Conservation (phyloP, 2,888 invertebrate genomes). For the Mongoloraphidia duomilia region DNA sequence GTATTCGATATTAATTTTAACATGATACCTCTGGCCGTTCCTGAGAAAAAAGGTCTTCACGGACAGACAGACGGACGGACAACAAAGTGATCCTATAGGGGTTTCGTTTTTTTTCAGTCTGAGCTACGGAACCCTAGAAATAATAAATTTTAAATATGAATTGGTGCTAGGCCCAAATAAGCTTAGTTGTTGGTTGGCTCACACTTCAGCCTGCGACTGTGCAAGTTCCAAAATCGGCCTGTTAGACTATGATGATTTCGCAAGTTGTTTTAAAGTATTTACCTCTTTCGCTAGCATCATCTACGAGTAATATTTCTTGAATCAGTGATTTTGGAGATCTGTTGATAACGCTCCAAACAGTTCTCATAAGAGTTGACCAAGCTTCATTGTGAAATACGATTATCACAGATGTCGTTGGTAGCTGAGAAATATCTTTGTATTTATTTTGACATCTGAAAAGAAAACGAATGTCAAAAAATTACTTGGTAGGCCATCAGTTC, state of each 20-base stretch:
- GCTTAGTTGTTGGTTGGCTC: no score
- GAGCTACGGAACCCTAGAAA: no score
- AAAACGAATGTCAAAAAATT: conserved; percentile 5
- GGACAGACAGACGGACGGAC: no score
- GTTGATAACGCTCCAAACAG: conserved; percentile 94
- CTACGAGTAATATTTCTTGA: conserved; percentile 91
- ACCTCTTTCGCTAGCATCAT: conserved; percentile 94
- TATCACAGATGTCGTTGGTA: conserved; percentile 91
- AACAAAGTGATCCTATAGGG: no score
- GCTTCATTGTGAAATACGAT: conserved; percentile 99
- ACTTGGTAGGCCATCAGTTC: no score
- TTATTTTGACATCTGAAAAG: conserved; percentile 61
- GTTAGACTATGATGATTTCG: neutral
- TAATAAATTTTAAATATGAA: no score
- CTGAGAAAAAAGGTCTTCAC: no score
- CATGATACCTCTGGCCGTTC: no score
- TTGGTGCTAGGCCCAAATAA: no score
- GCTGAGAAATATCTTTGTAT: conserved; percentile 48
- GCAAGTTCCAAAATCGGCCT: neutral
- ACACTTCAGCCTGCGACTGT: no score
- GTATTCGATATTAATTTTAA: no score
- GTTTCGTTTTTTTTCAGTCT: no score
- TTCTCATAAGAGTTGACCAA: conserved; percentile 89
- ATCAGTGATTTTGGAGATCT: conserved; percentile 78
- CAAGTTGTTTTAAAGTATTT: conserved; percentile 12